Base-by-base conservation (phyloP, 1,140 invertebrate genomes). In the Drosophila murphyi region DNA sequence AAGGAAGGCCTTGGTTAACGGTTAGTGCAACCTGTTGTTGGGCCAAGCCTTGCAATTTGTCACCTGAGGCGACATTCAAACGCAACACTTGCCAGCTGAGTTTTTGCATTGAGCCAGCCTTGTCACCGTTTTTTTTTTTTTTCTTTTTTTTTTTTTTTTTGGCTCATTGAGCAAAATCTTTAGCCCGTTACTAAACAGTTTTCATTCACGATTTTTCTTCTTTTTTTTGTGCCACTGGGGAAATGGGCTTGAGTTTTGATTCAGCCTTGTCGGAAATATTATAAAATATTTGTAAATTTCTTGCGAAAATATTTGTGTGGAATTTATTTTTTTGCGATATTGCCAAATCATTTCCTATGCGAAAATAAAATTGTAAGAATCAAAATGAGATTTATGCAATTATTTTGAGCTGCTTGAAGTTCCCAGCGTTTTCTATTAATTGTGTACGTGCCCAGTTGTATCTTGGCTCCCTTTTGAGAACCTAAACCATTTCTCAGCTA, bases 61-160 rank as follows among this genome's bases (percentile, higher is more conserved):
- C 85, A 90, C 85, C 85, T 83, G 85, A 89, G 85, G 85, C 65
- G 80, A 83, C 85, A 88, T 88, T 88, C 80, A 88, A 67, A 60
- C 60, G 52, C 71, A 78, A 76, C 77, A 64, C 60, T 76, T 71
- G 62, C 73, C 85, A 89, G 74, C 81, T 86, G 78, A 73, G 85
- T 75, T 72, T 87, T 79, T 76, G 39, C 39, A 43, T 43, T 43
- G 39, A 43, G 10, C 10, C 32, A 64, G 67, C 71, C 67, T 6
- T 51, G 75, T 61, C 72, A 64, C 59, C 52, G 20, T 20, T 20
- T 20, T 65, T 76, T 64, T 67, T 45, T 43, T 41, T 56, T 55
- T 75, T 32, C 10, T n/a, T n/a, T n/a, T n/a, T 12, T 12, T 12
- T 12, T 29, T 20, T 20, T 20, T 20, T 20, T 20, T 20, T 20